These are phyloP conservation scores for Bufo gargarizans DNA, from an alignment of 2,113 vertebrate genomes.

Conservation along the genomic window DNA sequence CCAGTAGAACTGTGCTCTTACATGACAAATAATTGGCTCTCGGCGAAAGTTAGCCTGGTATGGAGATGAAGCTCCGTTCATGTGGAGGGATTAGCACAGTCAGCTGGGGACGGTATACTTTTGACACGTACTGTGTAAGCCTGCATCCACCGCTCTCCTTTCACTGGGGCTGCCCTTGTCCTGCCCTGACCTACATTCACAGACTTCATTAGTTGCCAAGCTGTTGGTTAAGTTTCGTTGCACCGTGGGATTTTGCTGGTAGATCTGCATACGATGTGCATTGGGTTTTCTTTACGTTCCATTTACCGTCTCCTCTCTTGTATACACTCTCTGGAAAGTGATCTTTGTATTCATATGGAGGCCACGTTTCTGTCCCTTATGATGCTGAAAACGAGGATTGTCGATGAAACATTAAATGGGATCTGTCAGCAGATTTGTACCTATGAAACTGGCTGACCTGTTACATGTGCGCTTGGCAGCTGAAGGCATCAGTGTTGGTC, in stretches of 20 bases:
- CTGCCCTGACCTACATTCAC: conserved; percentile 48
- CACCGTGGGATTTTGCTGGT: conserved; percentile 23
- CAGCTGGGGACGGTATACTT: neutral
- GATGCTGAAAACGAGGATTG: no score
- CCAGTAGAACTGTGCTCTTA: neutral
- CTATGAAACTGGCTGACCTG: no score
- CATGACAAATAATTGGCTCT: neutral
- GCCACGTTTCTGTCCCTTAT: neutral
- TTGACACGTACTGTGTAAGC: conserved; percentile 19
- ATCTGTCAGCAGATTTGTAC: no score
- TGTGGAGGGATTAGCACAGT: neutral
- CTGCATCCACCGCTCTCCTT: neutral
- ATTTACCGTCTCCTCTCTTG: neutral
- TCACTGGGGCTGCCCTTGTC: conserved; percentile 46
- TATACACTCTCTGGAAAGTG: no score
- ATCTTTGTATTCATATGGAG: neutral
- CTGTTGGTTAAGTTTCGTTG: neutral
- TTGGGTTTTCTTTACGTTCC: neutral
- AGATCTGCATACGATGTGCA: neutral
- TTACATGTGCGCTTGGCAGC: no score
- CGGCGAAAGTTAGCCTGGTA: neutral
- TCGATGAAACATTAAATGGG: no score
- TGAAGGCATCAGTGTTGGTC: no score
- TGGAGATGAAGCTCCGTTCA: neutral
- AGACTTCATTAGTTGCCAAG: conserved; percentile 46